Percentiles rank a stretch among this genome's conserved stretches.
These are phyloP conservation scores for Ptychobarbus kaznakovi DNA, from an alignment of 2,797 vertebrate genomes.

Conservation along the genomic window DNA sequence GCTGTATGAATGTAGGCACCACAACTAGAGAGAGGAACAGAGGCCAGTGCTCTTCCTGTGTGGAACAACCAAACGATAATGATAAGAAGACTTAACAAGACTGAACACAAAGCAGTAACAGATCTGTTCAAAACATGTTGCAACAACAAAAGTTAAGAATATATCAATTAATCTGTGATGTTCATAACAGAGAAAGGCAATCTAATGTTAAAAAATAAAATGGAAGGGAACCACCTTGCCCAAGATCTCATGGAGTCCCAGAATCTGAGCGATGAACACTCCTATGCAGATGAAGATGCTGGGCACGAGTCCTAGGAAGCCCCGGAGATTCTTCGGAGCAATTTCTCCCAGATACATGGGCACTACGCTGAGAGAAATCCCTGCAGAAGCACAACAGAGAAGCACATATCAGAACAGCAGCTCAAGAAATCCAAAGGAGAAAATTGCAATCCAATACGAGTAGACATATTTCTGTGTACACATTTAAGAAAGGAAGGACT, in stretches of 20 bases:
- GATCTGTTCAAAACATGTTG: neutral
- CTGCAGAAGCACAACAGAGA: constrained; percentile 63
- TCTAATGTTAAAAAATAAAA: neutral
- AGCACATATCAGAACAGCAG: neutral
- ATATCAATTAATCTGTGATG: neutral
- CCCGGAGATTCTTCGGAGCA: constrained; percentile 86
- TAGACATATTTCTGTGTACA: neutral
- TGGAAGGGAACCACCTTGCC: constrained; percentile 79
- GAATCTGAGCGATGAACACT: constrained; percentile 86
- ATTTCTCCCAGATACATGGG: constrained; percentile 94
- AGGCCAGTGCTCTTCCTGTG: constrained; percentile 88
- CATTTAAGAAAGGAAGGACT: neutral
- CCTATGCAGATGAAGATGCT: constrained; percentile 92
- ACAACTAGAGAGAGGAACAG: constrained; percentile 83
- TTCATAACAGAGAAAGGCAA: neutral
- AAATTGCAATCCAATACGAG: neutral
- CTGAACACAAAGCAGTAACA: neutral
- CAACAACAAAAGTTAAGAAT: neutral
- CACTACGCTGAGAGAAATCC: constrained; percentile 89
- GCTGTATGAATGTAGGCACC: constrained; percentile 82
- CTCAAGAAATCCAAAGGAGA: neutral
- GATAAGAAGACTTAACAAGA: neutral
- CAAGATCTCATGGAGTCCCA: constrained; percentile 86
- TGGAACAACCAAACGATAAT: neutral
- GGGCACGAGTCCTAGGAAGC: constrained; percentile 87